Base-by-base conservation (phyloP, 2,797 vertebrate genomes). In the Urosaurus nigricauda region DNA sequence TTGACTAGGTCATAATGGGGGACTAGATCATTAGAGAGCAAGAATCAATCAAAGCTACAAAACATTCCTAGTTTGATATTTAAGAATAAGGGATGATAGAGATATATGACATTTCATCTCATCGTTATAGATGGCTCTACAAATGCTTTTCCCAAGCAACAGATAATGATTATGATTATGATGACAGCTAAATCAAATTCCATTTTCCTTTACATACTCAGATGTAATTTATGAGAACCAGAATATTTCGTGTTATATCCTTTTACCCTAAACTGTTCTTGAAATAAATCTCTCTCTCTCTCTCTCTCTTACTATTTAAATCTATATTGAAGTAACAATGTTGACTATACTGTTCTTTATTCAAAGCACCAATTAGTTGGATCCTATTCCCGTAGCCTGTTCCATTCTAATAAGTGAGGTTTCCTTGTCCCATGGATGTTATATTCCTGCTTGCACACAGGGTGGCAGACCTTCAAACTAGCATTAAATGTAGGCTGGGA, bases 401-500 rank as follows among this genome's bases (percentile, higher is more conserved):
- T 63, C 53, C 17, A 19, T 85, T 51, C 53, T 60, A 86, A 85
- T 65, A 81, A 65, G 79, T 24, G 12, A 73, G 12, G 29, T 51
- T 74, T 65, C 78, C 16, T 75, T n/a, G 37, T 6, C 53, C 53
- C 24, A 63, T 9, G 21, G 56, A 51, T 89, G 83, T 79, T 80
- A 85, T 81, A 81, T 82, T 19, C 83, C 68, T 81, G 58, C n/a
- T 86, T 65, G 68, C 84, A 81, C 83, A 80, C 88, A 89, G 83
- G 88, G 40, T 89, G 78, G 83, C 88, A 89, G 83, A 53, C 68
- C 53, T 89, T 80, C 51, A 63, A 85, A 63, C 83, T 75, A 85
- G 83, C 29, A 73, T 24, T 80, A 40, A 53, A 58, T 24, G 12
- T 32, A 80, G 53, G 6, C 35, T 35, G 71, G 14, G 8, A 37